A percentile compares a stretch with the other conserved stretches of the same genome.
These are phyloP conservation scores for Acinonyx jubatus DNA, from an alignment of 2,113 vertebrate genomes.

Conservation along the genomic window DNA sequence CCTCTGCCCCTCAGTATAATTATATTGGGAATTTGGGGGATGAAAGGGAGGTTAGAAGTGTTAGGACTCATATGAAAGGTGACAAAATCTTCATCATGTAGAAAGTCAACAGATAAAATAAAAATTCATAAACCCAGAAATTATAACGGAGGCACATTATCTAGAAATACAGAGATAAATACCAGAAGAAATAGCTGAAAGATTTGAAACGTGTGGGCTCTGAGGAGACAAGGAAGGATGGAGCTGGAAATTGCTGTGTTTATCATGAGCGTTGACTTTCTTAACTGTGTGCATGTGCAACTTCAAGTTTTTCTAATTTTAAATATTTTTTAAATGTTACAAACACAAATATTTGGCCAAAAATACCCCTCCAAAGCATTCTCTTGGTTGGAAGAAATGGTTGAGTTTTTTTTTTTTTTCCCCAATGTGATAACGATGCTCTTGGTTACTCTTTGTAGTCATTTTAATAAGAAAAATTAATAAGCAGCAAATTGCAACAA, in stretches of 20 bases:
- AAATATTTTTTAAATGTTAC: conserved; percentile 17
- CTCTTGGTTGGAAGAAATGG: background rate
- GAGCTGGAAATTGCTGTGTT: background rate
- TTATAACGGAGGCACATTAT: background rate
- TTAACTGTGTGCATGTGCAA: background rate
- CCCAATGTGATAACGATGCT: background rate
- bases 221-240: background rate
- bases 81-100: background rate
- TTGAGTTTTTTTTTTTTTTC: background rate
- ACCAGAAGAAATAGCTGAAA: background rate
- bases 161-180: background rate
- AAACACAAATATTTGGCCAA: conserved; percentile 25
- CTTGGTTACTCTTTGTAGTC: conserved; percentile 35
- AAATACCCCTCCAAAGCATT: background rate
- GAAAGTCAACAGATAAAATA: background rate
- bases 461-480: conserved; percentile 75
- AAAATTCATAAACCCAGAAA: conserved; percentile 19
- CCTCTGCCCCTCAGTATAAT: background rate
- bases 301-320: background rate
- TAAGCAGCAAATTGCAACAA: conserved; percentile 42
- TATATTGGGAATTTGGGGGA: background rate
- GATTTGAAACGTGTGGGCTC: background rate
- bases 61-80: background rate
- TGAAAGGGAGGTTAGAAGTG: background rate
- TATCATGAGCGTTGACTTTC: background rate